Conservation (phyloP, 2,113 vertebrate genomes). For the Leucopsar rothschildi region DNA sequence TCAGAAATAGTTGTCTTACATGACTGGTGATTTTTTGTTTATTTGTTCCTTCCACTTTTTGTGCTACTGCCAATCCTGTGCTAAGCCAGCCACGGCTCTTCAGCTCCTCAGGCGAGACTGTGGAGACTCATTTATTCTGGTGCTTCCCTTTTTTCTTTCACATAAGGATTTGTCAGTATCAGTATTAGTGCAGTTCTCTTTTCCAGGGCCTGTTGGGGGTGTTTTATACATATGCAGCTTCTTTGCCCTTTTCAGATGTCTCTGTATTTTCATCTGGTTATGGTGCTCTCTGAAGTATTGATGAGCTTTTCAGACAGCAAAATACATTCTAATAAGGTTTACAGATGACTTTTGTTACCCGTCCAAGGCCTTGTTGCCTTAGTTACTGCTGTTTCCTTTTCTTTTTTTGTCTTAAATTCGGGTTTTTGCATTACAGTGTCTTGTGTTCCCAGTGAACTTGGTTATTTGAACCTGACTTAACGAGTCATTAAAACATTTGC, state of each 20-base stretch:
- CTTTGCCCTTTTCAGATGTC: neutral
- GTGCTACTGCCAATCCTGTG: neutral
- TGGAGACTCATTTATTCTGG: neutral
- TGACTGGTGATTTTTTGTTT: neutral
- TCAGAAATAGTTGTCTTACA: neutral
- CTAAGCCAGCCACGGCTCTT: neutral
- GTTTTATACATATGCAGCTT: neutral
- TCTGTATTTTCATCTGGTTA: neutral
- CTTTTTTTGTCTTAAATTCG: neutral
- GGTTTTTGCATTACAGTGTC: neutral
- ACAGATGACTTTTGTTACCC: neutral
- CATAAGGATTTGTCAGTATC: neutral
- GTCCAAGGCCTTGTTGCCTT: neutral
- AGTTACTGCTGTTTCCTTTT: neutral
- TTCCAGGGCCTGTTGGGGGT: neutral
- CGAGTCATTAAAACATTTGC: neutral
- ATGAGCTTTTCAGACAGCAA: neutral
- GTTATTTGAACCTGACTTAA: neutral
- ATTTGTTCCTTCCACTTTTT: neutral
- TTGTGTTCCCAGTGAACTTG: neutral
- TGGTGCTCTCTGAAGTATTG: neutral
- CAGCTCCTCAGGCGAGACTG: neutral
- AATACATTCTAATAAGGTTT: neutral
- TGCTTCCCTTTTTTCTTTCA: constrained; percentile 9
- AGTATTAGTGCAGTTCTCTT: neutral